Base-by-base conservation (phyloP, 2,888 invertebrate genomes). In the Cyaniris semiargus region DNA sequence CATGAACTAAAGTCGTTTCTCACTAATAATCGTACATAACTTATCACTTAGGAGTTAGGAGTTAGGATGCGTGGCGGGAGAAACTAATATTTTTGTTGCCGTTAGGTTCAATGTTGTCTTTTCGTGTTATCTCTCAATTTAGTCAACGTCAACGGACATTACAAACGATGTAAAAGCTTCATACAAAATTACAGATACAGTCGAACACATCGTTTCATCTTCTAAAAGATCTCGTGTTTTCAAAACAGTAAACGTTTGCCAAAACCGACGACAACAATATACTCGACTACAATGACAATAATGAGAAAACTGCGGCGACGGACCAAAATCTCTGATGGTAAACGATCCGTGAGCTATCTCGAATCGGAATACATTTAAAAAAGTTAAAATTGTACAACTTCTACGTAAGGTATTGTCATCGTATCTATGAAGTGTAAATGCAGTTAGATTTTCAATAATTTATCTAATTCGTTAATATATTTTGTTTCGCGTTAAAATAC, bases 381-480 rank as follows among this genome's bases (percentile, higher is more conserved):
- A 74, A 23, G 27, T 23, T 48, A 74, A 53, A 74, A 74, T 48
- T 48, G 5, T 74, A 74, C 74, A 74, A 53, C 38, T 53, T 48
- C 74, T 74, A 74, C 48, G 21, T 10, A 74, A 53, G 74, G 53
- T 74, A 74, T 74, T 74, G 74, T 74, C 74, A 74, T 74, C 48
- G 74, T 18, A 53, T 53, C 66, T 66, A 38, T 21, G 53, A 74
- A 53, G 48, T 74, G 48, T 74, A 74, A 74, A 74, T 74, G 74
- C 74, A 74, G 48, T 53, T 74, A 53, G 23, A 72, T 74, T 27
- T 53, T 23, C 27, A 74, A 38, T 72, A 72, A 13, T 72, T 74
- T 3, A 27, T 27, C 21, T 74, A 48, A 48, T 74, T 74, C 74
- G 48, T 27, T 44, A 23, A 53, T 48, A 48, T 13, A 23, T 48